These are phyloP conservation scores for Dendroctonus valens DNA, from an alignment of 1,140 invertebrate species.

Conservation along the genomic window DNA sequence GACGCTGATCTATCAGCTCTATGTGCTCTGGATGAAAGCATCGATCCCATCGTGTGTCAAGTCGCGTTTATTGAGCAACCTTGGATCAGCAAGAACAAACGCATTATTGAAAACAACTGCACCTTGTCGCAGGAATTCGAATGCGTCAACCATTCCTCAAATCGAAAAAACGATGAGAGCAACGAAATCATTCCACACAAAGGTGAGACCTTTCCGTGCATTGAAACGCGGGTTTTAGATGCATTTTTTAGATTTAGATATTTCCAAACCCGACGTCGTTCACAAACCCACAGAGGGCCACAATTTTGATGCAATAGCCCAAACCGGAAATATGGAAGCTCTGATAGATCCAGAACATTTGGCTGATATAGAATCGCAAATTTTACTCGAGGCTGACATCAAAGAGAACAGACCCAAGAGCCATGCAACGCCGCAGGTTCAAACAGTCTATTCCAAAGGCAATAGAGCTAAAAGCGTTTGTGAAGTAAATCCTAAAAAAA, in stretches of 20 bases:
- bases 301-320: slow-evolving; percentile 6
- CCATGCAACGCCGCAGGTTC: too few species aligned
- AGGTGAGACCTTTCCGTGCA: slow-evolving; percentile 14
- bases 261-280: background rate
- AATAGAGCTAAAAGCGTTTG: too few species aligned
- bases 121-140: slow-evolving; percentile 45
- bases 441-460: too few species aligned
- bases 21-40: slow-evolving; percentile 35
- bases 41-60: slow-evolving; percentile 40
- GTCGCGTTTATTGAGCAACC: slow-evolving; percentile 45
- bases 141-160: background rate
- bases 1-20: slow-evolving; percentile 10
- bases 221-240: background rate
- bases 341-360: slow-evolving; percentile 34
- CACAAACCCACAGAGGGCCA: background rate
- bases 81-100: slow-evolving; percentile 43
- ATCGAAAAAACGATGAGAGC: slow-evolving; percentile 29
- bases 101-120: slow-evolving; percentile 48
- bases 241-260: slow-evolving; percentile 4
- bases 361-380: slow-evolving; percentile 45
- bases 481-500: too few species aligned
- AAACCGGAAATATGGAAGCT: slow-evolving; percentile 5
- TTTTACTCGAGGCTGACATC: slow-evolving; percentile 22
- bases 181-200: slow-evolving; percentile 37
- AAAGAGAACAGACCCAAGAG: too few species aligned